Conservation (phyloP, 2,888 invertebrate species). For the Rhagium mordax region DNA sequence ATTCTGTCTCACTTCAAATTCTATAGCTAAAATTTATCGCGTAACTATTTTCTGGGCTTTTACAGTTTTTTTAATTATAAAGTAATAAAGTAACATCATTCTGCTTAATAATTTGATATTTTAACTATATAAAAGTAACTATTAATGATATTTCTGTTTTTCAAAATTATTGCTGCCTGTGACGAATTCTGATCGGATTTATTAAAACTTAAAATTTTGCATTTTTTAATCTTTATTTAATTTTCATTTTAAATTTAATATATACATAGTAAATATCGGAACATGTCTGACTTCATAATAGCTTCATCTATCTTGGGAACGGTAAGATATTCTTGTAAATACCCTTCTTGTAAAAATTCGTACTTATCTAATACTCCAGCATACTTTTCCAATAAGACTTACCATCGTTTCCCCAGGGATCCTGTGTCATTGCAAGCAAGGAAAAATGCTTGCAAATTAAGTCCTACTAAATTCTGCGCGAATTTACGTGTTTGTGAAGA, state of each 20-base stretch:
- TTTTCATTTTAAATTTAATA: too few relatives aligned
- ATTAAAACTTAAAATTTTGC: too few relatives aligned
- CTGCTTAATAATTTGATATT: too few relatives aligned
- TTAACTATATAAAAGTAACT: not conserved
- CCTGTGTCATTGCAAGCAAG: conserved; percentile 2
- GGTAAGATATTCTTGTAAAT: not conserved
- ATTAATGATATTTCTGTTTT: not conserved
- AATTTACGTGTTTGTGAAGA: not conserved
- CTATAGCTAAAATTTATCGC: too few relatives aligned
- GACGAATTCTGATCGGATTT: too few relatives aligned
- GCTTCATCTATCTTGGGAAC: not conserved
- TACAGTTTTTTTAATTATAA: too few relatives aligned
- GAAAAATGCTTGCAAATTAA: not conserved
- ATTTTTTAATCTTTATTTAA: too few relatives aligned
- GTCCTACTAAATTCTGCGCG: not conserved
- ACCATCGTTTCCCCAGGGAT: conserved; percentile 11
- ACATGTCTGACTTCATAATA: not conserved
- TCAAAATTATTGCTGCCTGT: too few relatives aligned
- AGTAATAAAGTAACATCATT: too few relatives aligned
- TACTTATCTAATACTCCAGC: not conserved
- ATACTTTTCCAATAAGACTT: not conserved
- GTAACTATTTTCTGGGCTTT: too few relatives aligned
- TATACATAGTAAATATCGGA: too few relatives aligned
- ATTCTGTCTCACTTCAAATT: too few relatives aligned
- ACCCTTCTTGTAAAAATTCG: conserved; percentile 18